Conservation (phyloP, 2,113 vertebrate species). For the Mormoops blainvillei region DNA sequence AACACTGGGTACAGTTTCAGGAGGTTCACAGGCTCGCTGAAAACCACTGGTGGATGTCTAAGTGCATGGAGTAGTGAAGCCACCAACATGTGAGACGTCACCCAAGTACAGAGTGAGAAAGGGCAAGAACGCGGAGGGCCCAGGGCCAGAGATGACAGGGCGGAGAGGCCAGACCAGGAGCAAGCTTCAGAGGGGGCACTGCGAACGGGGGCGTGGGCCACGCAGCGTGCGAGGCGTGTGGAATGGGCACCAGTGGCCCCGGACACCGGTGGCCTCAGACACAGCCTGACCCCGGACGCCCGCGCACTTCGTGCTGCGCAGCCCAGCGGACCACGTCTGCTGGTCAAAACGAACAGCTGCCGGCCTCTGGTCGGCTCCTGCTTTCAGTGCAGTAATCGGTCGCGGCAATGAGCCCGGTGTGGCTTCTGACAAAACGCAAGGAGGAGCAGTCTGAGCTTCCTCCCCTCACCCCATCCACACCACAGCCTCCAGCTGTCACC, state of each 20-base stretch:
- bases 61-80: too few species aligned
- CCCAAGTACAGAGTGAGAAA: neutral
- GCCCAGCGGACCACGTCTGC: neutral
- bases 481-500: neutral
- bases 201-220: neutral
- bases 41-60: neutral
- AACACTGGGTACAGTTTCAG: neutral
- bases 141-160: neutral
- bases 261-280: too few species aligned
- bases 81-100: neutral
- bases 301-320: neutral
- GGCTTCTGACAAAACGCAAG: accelerated
- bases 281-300: too few species aligned
- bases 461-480: accelerated
- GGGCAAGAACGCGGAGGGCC: too few species aligned
- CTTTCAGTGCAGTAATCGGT: neutral
- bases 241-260: neutral
- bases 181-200: neutral
- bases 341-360: neutral
- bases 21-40: neutral
- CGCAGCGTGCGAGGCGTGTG: accelerated
- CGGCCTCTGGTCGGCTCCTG: accelerated
- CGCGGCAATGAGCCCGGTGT: accelerated
- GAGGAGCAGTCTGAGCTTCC: too few species aligned
- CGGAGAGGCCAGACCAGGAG: neutral